Evolutionary conservation across 2,888 invertebrate species (phyloP), one percentile per base, ranked within the genome.

Genomic region (Opisthograptis luteolata): DNA sequence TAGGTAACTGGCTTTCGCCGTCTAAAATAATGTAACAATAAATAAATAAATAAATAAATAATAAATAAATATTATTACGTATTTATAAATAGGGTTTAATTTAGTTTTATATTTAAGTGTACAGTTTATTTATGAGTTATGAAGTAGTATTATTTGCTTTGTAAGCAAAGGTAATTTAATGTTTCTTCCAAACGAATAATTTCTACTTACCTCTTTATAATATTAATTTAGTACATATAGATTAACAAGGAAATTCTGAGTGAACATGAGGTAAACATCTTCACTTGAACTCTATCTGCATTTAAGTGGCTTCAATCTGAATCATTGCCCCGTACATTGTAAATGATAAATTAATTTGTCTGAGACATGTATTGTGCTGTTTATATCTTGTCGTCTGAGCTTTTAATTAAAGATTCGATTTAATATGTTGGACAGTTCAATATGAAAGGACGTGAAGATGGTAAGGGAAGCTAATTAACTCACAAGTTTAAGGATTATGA

Each of bases 361-460:
- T 32, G 32, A 13, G 39, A 40, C 31, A 9, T 37, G 32, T 34
- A 41, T 52, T 48, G 50, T 52, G 24, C 43, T 22, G 36, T 42
- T 35, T 27, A 47, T 43, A 17, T 30, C 22, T 17, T 48, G 39
- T 36, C 47, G 22, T 46, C 45, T 8, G 37, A 37, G 19, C n/a
- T 17, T 44, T 53, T 39, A 47, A 55, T 58, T 55, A 44, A 52
- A 47, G 30, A 7, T 52, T 50, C 56, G 39, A 41, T 50, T 49
- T 48, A 39, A 50, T 40, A 35, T 54, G 36, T 30, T 37, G 36
- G 57, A 60, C 54, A 57, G 51, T 48, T 54, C 56, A 56, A 60
- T 60, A 42, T 46, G 31, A 28, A 17, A 8, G 24, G 27, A 40
- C 36, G 31, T 24, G 47, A 40, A 7, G 8, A 47, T 13, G 15